These are phyloP conservation scores for Drosophila ironensis DNA, from an alignment of 1,140 invertebrate genomes.

Conservation along the genomic window DNA sequence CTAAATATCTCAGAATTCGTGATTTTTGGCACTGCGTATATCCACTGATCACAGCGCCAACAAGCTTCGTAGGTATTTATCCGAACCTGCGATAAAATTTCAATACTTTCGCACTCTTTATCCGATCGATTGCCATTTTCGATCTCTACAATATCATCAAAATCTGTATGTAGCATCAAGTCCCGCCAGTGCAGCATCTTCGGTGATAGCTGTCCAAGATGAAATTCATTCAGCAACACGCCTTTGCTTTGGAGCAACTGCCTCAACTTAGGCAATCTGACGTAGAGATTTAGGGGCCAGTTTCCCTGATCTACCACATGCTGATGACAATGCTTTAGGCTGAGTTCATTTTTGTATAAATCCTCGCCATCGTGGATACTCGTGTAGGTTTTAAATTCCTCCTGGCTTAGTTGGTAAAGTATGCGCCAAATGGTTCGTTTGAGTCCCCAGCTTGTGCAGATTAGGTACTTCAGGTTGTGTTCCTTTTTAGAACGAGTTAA, in stretches of 20 bases:
- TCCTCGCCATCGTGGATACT: conserved; percentile 17
- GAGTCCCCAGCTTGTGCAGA: conserved; percentile 30
- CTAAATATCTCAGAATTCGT: no score
- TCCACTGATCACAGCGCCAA: conserved; percentile 45
- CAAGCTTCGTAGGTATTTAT: conserved; percentile 24
- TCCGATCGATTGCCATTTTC: conserved; percentile 12
- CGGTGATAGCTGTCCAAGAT: conserved; percentile 38
- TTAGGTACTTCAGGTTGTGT: conserved; percentile 39
- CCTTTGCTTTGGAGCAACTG: conserved; percentile 43
- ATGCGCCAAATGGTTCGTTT: conserved; percentile 43
- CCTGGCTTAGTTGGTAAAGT: conserved; percentile 20
- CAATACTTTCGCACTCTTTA: background rate
- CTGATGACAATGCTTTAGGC: conserved; percentile 10
- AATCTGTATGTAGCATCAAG: conserved; percentile 20
- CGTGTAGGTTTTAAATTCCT: conserved; percentile 42
- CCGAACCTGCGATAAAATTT: conserved; percentile 8
- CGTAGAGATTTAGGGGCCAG: conserved; percentile 42
- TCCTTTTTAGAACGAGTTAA: conserved; percentile 10
- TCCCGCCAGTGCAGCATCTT: conserved; percentile 47
- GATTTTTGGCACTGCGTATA: no score
- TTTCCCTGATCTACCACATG: conserved; percentile 45
- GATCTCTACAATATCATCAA: conserved; percentile 35
- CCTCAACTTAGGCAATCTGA: conserved; percentile 16
- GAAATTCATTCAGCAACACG: conserved; percentile 10
- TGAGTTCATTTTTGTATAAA: conserved; percentile 7